A percentile compares a stretch with the other conserved stretches of the same genome.
Evolutionary conservation across 2,797 vertebrate genomes (phyloP).

Genomic region (Rhinella marina): DNA sequence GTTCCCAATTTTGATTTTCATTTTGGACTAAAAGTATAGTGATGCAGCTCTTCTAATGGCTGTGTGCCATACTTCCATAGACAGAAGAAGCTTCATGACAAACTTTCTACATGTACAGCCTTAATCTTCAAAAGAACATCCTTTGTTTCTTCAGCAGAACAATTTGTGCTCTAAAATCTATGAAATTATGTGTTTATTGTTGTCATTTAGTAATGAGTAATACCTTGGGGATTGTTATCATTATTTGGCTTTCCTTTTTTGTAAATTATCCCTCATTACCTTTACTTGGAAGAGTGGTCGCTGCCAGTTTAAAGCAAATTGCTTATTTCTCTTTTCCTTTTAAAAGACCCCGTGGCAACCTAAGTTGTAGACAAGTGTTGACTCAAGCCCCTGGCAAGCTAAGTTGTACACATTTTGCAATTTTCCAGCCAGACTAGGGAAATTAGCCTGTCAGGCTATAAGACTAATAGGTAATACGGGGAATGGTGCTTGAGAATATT

Average conservation of each 20-base stretch:
- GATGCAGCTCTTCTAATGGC: neutral
- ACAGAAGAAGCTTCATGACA: neutral
- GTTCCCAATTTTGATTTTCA: neutral
- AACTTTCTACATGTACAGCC: neutral
- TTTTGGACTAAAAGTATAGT: neutral
- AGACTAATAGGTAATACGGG: neutral
- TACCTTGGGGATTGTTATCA: slow-evolving; percentile 1
- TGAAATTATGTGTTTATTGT: neutral
- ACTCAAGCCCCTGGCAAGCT: neutral
- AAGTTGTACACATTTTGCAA: neutral
- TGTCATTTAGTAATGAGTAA: slow-evolving; percentile 8
- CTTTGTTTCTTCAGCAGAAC: slow-evolving; percentile 6
- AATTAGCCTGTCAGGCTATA: neutral
- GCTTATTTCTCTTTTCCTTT: slow-evolving; percentile 21
- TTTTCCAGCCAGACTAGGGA: neutral
- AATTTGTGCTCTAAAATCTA: slow-evolving; percentile 16
- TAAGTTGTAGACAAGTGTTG: neutral
- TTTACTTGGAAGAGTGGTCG: slow-evolving; percentile 1
- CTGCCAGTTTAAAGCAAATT: slow-evolving; percentile 22
- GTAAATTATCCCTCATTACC: slow-evolving; percentile 3
- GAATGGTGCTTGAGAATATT: neutral
- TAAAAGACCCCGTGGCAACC: neutral
- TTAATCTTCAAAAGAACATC: slow-evolving; percentile 1
- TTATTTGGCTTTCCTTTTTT: slow-evolving; percentile 9
- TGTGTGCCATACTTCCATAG: neutral